Evolutionary conservation across 1,140 invertebrate genomes (phyloP), one percentile per base, ranked within the genome.

Genomic region (Heterodera schachtii): DNA sequence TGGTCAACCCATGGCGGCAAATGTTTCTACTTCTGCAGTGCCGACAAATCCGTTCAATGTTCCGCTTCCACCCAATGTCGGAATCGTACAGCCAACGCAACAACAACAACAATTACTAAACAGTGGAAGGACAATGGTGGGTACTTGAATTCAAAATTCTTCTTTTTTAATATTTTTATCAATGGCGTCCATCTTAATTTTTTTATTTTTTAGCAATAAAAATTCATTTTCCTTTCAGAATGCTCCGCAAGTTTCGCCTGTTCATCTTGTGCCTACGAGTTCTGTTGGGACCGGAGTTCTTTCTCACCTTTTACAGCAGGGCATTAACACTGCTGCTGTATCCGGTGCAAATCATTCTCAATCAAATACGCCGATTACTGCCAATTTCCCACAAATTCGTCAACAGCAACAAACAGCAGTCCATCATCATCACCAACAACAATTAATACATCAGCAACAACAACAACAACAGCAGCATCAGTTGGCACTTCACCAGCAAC

Each of bases 401-500:
- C 73, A 21, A 46, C 57, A 64, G 4, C 76, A 78, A 41, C 76
- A 78, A 44, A n/a, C 44, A 77, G 41, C 43, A 41, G 16, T 4
- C 4, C 60, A 69, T 43, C 64, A 64, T 31, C 76, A 70, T 16
- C 76, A 78, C 11, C 64, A 78, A 7, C 64, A 78, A 46, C 52
- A 75, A 13, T 11, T 78, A 8, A 0, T n/a, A 70, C 44, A 46
- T 46, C 60, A 46, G 7, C 76, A 76, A n/a, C 46, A 43, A 7
- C 76, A 43, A 7, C 76, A 76, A 21, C 46, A 43, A 69, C 76
- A 78, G 13, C 76, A 78, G 11, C 74, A 75, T 52, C 47, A 69
- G 47, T 43, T 60, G 43, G 21, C 64, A 21, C 13, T 69, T 78
- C 16, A 46, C 6, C 76, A 67, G n/a, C 76, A 52, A 71, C 69